Evolutionary conservation across 2,113 vertebrate species (phyloP).

Genomic region (Cichladusa arquata): DNA sequence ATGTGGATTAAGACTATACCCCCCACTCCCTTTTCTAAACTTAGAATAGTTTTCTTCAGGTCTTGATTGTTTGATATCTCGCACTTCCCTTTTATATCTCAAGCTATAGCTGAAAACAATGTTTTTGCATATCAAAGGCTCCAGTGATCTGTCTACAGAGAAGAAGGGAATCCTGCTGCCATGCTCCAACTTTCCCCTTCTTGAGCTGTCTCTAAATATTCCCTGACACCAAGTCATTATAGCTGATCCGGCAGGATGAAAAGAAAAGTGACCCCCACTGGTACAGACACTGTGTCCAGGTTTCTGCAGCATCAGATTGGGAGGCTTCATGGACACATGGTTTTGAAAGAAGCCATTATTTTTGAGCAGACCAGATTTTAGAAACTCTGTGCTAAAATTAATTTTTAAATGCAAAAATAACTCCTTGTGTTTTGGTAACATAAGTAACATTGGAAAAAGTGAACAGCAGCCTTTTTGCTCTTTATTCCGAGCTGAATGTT

Average conservation of each 20-base stretch:
- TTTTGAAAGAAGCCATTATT: conserved; percentile 68
- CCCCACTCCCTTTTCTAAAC: conserved; percentile 42
- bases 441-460: neutral
- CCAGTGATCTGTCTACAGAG: conserved; percentile 68
- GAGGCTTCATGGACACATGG: conserved; percentile 59
- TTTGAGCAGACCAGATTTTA: conserved; percentile 23
- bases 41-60: conserved; percentile 61
- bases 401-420: neutral
- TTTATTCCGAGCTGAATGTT: neutral
- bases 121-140: conserved; percentile 73
- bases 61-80: conserved; percentile 73
- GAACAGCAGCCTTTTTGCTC: neutral
- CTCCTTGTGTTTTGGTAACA: neutral
- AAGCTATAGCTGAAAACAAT: conserved; percentile 61
- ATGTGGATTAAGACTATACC: conserved; percentile 69
- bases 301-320: conserved; percentile 48
- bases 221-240: conserved; percentile 65
- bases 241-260: conserved; percentile 61
- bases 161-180: conserved; percentile 66
- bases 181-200: conserved; percentile 47
- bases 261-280: conserved; percentile 69
- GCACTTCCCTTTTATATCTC: conserved; percentile 67
- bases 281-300: conserved; percentile 54
- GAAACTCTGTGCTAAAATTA: neutral
- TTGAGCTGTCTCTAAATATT: conserved; percentile 55